A percentile compares a stretch with the other conserved stretches of the same genome.
Evolutionary conservation across 1,140 invertebrate genomes (phyloP).

Genomic region (Zaprionus ornatus): DNA sequence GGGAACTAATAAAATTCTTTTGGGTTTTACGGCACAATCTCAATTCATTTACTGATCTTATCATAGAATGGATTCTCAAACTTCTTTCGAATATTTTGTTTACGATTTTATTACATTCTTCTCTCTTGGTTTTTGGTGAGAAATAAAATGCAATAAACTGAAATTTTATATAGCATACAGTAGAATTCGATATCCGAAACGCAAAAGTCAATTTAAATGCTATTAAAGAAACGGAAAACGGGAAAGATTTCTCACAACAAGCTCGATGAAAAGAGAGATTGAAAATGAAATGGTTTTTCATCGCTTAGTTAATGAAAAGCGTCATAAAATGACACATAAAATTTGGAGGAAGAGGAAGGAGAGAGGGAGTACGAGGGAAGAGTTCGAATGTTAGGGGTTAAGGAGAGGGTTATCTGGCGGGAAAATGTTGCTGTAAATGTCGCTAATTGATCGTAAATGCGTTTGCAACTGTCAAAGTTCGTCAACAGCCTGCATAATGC

Average conservation of each 20-base stretch:
- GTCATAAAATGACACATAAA: conserved; percentile 73
- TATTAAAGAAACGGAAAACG: conserved; percentile 50
- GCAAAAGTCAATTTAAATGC: conserved; percentile 78
- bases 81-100: not conserved
- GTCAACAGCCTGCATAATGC: conserved; percentile 14
- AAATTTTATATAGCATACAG: conserved; percentile 49
- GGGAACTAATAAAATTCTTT: conserved; percentile 56
- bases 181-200: conserved; percentile 72
- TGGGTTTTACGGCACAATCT: conserved; percentile 63
- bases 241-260: conserved; percentile 67
- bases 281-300: conserved; percentile 69
- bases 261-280: conserved; percentile 1
- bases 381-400: not conserved
- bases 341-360: conserved; percentile 49
- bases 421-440: conserved; percentile 62
- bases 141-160: conserved; percentile 51
- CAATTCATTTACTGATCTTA: conserved; percentile 73
- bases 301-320: conserved; percentile 77
- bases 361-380: conserved; percentile 17
- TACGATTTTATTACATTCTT: conserved; percentile 5
- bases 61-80: conserved; percentile 57
- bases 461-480: conserved; percentile 34
- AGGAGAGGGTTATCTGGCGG: not conserved
- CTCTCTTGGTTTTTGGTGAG: conserved; percentile 14
- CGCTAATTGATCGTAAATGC: conserved; percentile 78